Evolutionary conservation across 2,113 vertebrate species (phyloP), one percentile per base, ranked within the genome.

Genomic region (Carassius gibelio): DNA sequence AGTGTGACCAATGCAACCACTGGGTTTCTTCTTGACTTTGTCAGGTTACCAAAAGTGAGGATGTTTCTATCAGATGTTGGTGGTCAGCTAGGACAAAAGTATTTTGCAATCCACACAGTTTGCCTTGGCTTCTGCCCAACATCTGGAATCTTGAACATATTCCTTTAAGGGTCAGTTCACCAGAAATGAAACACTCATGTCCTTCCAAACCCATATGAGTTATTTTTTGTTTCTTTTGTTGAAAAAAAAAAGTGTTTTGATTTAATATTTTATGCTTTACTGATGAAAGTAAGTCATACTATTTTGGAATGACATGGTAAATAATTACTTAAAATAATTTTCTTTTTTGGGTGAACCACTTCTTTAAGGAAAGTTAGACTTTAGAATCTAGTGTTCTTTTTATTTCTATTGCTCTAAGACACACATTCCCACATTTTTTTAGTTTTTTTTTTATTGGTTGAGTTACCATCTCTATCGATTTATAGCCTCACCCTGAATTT

Each of bases 401-500:
- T 52, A 3, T 76, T 50, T 74, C 26, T 57, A n/a, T 26, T n/a
- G 17, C 74, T 61, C 10, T 50, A 75, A 57, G 59, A 48, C 13
- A 72, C 21, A 14, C 21, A 50, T 26, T 75, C 42, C 23, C 71
- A 23, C n/a, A 75, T 15, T 50, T 11, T 13, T 48, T 50, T 50
- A 38, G 3, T 55, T 30, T n/a, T 21, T n/a, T 21, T 64, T 75
- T 82, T 68, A 86, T 86, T 86, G 83, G 59, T 69, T 57, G 83
- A 64, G 8, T 71, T 75, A 15, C 69, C 69, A 34, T 81, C 79
- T 62, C 80, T 76, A 50, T 88, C 88, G 92, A 93, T 94, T 93
- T 89, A 91, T 89, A 42, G 84, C 66, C 71, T 84, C 84, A 21
- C 42, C 80, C 71, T 80, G 88, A 90, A 91, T 89, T 91, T 91